Percentiles rank a stretch among this genome's conserved stretches.
Conservation (phyloP, 1,140 invertebrate species). For the Drosophila asahinai region DNA sequence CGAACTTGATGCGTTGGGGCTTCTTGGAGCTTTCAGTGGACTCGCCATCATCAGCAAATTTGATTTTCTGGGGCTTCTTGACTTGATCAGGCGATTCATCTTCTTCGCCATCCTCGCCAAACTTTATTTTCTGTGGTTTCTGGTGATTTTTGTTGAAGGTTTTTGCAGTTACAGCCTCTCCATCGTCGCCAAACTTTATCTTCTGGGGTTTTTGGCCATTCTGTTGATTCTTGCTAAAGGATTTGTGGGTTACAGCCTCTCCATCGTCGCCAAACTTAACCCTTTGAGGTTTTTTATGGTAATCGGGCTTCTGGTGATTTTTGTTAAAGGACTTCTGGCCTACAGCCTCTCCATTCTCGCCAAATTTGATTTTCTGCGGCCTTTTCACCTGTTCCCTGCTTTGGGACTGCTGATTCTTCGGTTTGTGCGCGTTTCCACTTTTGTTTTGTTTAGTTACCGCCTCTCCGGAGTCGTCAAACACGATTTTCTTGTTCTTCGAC, state of each 20-base stretch:
- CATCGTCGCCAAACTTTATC: slow-evolving; percentile 74
- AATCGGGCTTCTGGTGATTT: slow-evolving; percentile 22
- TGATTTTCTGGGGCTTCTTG: slow-evolving; percentile 53
- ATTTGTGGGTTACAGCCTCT: slow-evolving; percentile 5
- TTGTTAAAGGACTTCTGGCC: slow-evolving; percentile 17
- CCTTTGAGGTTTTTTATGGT: slow-evolving; percentile 42
- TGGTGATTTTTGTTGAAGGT: slow-evolving; percentile 28
- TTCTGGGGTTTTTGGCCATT: slow-evolving; percentile 52
- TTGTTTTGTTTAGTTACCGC: slow-evolving; percentile 37
- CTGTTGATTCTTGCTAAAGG: not conserved
- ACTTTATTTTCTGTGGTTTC: slow-evolving; percentile 23
- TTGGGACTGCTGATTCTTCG: slow-evolving; percentile 25
- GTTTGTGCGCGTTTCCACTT: slow-evolving; percentile 32
- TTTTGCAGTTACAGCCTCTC: slow-evolving; percentile 49
- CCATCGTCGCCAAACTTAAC: slow-evolving; percentile 41
- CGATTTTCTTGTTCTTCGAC: slow-evolving; percentile 76
- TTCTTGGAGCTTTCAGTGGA: slow-evolving; percentile 43
- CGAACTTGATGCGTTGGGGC: slow-evolving; percentile 68
- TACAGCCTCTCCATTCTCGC: slow-evolving; percentile 14
- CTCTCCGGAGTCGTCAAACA: slow-evolving; percentile 76
- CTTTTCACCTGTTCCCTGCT: slow-evolving; percentile 36
- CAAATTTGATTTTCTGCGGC: slow-evolving; percentile 33
- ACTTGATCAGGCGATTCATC: not conserved
- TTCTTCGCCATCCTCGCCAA: slow-evolving; percentile 23
- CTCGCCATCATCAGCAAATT: slow-evolving; percentile 43